phyloP scores from a whole-genome alignment of 1,140 invertebrate genomes.

The Sitophilus oryzae region DNA sequence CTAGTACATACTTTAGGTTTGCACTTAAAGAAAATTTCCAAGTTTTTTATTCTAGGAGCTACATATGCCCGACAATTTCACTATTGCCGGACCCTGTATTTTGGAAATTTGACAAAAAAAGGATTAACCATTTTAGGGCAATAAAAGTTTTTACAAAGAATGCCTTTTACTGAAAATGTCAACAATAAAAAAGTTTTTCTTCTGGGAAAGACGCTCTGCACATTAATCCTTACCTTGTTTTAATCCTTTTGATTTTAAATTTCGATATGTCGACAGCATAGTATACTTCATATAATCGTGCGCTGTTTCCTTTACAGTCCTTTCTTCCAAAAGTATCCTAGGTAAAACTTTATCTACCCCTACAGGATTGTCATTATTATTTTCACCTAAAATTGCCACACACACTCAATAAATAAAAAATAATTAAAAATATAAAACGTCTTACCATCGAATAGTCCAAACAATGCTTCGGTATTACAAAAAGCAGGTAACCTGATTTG shows the following conservation, averaged over 20 bases:
- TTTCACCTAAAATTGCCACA: constrained; percentile 42
- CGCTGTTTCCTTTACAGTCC: constrained; percentile 70
- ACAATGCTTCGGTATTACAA: constrained; percentile 70
- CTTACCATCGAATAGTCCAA: constrained; percentile 72
- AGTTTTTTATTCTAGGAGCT: too few species aligned
- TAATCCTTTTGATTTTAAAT: constrained; percentile 65
- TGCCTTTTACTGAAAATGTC: background rate
- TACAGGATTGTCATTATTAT: constrained; percentile 59
- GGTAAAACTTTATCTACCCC: constrained; percentile 68
- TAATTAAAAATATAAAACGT: background rate
- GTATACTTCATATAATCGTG: constrained; percentile 80
- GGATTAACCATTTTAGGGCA: too few species aligned
- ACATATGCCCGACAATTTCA: too few species aligned
- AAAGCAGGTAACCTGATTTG: constrained; percentile 72
- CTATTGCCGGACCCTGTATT: too few species aligned
- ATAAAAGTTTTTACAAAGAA: background rate
- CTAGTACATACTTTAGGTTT: too few species aligned
- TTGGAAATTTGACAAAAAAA: too few species aligned
- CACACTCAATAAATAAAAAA: background rate
- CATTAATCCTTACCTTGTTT: constrained; percentile 49
- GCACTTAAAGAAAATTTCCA: too few species aligned
- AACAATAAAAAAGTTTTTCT: background rate
- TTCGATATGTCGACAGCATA: constrained; percentile 66
- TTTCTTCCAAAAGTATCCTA: constrained; percentile 67
- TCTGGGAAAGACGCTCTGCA: too few species aligned